These are phyloP conservation scores for Cettia cetti DNA, from an alignment of 2,113 vertebrate species.

Conservation along the genomic window DNA sequence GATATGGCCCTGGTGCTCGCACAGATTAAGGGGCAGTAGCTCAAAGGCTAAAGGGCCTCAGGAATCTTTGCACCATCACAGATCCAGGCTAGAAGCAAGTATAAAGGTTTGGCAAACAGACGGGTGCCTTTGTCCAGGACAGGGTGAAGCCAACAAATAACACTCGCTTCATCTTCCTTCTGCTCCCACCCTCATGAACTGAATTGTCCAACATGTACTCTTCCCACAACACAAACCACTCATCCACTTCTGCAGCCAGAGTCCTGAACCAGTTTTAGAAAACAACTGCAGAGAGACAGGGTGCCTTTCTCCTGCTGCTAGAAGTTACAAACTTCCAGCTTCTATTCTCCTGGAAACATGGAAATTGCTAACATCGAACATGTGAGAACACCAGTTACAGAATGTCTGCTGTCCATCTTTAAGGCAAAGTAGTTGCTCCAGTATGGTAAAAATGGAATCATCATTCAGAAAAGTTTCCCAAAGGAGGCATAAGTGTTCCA, in stretches of 20 bases:
- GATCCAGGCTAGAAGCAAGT: not conserved
- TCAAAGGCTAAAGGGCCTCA: not conserved
- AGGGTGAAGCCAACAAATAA: not conserved
- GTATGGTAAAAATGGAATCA: not conserved
- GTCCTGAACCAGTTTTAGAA: not conserved
- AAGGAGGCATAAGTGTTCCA: not conserved
- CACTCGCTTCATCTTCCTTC: not conserved
- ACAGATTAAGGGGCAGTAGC: not conserved
- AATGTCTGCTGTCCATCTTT: not conserved
- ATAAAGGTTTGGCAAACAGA: not conserved
- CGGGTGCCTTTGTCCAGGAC: not conserved
- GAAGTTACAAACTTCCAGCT: not conserved
- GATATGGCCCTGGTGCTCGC: accelerated
- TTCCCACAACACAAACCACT: not conserved
- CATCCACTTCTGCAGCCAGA: not conserved
- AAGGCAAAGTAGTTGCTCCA: not conserved
- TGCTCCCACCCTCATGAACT: not conserved
- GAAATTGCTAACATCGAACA: not conserved
- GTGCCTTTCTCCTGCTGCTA: not conserved
- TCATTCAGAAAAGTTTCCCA: not conserved
- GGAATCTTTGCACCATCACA: not conserved
- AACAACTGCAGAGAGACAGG: not conserved
- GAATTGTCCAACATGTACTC: not conserved
- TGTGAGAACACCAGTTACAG: not conserved
- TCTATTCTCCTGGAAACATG: not conserved